Evolutionary conservation across 2,888 invertebrate genomes (phyloP), one percentile per base, ranked within the genome.

Genomic region (Lasioglossum oenotherae): DNA sequence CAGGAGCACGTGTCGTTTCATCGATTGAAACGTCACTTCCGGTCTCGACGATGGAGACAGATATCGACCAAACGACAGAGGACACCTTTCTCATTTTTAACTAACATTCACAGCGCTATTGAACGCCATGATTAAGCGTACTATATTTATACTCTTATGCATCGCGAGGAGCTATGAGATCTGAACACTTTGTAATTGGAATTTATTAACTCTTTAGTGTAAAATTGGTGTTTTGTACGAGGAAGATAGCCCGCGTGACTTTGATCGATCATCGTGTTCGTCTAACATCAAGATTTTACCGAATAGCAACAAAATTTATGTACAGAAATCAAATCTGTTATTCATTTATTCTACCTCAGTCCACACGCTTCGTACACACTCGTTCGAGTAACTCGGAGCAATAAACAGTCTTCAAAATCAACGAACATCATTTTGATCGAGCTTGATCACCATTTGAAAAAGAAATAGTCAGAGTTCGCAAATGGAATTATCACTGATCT

Each of bases 111-210:
- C 35, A 23, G 23, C 67, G 67, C 16, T 67, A 16, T 31, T 31
- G 3, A 31, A 19, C 67, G 67, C 19, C 67, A 8, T 8, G 67
- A 35, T 67, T 67, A 67, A 67, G 67, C 67, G 67, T 67, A 67
- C 67, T 67, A 69, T 69, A 69, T 69, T 41, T 69, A 69, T 38
- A 41, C 23, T 69, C 35, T 69, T 69, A 69, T 38, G 69, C 38
- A 12, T 41, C 69, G 23, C 69, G 69, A 69, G 35, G 69, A 69
- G 69, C 35, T 69, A 38, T 38, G 69, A 69, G 12, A 38, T 69
- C 38, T 69, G 69, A 69, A 69, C 69, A 69, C 69, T 69, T 69
- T 69, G 23, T 69, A 41, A 69, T 38, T 69, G 69, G 35, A 67
- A 67, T 67, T 67, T 67, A 67, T 69, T 35, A 67, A 35, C 12